A percentile compares a stretch with the other conserved stretches of the same genome.
Conservation (phyloP, 2,797 vertebrate species). For the Scleropages formosus region DNA sequence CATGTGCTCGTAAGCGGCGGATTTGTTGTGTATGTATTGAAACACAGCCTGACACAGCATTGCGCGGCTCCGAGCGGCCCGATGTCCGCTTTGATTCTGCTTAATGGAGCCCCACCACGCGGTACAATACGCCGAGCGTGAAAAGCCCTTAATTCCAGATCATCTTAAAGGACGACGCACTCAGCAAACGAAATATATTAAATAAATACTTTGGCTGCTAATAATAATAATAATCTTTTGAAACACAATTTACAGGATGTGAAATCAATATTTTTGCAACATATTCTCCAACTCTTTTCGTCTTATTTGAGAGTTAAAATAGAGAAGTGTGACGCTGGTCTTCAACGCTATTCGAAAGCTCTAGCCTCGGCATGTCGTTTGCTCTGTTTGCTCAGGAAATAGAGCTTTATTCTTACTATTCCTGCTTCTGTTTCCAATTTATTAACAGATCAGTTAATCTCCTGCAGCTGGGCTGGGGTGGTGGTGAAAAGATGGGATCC, state of each 20-base stretch:
- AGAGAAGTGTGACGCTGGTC: constrained; percentile 55
- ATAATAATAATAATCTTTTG: constrained; percentile 28
- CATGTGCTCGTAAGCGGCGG: constrained; percentile 59
- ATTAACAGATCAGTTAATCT: too few relatives aligned
- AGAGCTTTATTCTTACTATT: too few relatives aligned
- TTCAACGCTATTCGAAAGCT: constrained; percentile 50
- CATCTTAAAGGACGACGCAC: constrained; percentile 60
- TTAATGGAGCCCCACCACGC: constrained; percentile 72
- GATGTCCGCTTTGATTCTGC: constrained; percentile 68
- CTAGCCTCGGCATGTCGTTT: too few relatives aligned
- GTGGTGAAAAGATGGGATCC: too few relatives aligned
- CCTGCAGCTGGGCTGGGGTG: too few relatives aligned
- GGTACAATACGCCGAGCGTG: constrained; percentile 60
- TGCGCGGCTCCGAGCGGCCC: constrained; percentile 57
- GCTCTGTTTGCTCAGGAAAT: constrained; percentile 12
- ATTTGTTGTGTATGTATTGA: constrained; percentile 71
- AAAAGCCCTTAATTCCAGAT: constrained; percentile 70
- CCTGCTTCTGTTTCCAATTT: too few relatives aligned
- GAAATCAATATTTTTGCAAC: constrained; percentile 60
- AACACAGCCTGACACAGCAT: constrained; percentile 62
- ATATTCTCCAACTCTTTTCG: constrained; percentile 55
- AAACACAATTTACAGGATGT: constrained; percentile 45
- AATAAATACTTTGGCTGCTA: too few relatives aligned
- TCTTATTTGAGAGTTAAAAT: constrained; percentile 58
- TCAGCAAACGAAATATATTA: constrained; percentile 51